phyloP scores from a whole-genome alignment of 2,888 invertebrate genomes.

The Pollenia angustigena region DNA sequence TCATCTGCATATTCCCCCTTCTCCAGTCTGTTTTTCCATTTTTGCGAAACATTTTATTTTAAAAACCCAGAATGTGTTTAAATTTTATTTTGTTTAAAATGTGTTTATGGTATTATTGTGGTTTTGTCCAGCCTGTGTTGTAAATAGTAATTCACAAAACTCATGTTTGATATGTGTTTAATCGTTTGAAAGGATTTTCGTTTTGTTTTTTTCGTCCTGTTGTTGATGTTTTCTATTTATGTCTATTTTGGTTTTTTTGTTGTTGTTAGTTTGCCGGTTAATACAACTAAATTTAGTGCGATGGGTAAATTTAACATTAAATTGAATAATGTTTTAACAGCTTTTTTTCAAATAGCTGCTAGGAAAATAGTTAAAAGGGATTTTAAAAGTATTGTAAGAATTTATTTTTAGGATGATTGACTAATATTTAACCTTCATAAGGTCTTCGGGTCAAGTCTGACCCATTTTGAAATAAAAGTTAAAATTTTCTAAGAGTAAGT shows the following conservation, averaged over 20 bases:
- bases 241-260: neutral
- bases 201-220: neutral
- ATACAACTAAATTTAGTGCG: neutral
- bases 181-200: conserved; percentile 65
- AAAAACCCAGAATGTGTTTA: conserved; percentile 16
- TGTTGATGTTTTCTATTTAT: conserved; percentile 13
- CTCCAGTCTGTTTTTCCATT: neutral
- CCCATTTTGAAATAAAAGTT: too few relatives aligned
- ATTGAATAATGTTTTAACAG: neutral
- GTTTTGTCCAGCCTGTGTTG: conserved; percentile 34
- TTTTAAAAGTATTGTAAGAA: neutral
- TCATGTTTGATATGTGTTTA: conserved; percentile 68
- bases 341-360: too few relatives aligned
- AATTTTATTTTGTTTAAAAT: conserved; percentile 57
- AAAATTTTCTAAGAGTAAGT: too few relatives aligned
- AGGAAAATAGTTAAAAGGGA: too few relatives aligned
- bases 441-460: too few relatives aligned
- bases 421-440: too few relatives aligned
- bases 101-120: conserved; percentile 68
- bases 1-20: neutral
- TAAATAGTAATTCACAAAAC: conserved; percentile 34
- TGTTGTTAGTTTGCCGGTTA: neutral
- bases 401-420: neutral
- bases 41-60: conserved; percentile 8
- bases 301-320: neutral